Evolutionary conservation across 2,113 vertebrate genomes (phyloP), one percentile per base, ranked within the genome.

Genomic region (Dermatemys mawii): DNA sequence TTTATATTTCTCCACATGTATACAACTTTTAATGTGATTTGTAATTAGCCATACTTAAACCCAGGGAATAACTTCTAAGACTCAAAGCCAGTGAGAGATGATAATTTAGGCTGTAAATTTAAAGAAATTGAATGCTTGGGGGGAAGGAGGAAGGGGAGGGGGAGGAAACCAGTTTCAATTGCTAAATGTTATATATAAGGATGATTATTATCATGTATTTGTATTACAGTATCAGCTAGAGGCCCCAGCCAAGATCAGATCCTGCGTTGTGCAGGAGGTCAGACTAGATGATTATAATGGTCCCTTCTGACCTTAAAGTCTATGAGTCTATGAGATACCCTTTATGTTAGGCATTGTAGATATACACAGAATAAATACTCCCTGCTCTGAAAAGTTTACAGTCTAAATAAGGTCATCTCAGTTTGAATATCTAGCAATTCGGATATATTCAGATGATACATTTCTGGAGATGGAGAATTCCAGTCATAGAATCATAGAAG

Each of bases 101-200:
- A 35, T 26, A 53, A 63, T 38, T 32, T 87, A 21, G 6, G 1
- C 46, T 21, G 11, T 50, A 44, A 48, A 83, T 41, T 41, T 10
- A 92, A 41, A 14, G n/a, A 49, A 55, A 38, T 12, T 9, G 16
- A 51, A 63, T 38, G 13, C 13, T 41, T 44, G 9, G 11, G 46
- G 46, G 9, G 9, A 1, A 3, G 11, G 48, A 11, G 48, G 10
- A 11, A 11, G 48, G 51, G 51, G 51, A 53, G 5, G 1, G 6
- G 32, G 32, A 60, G 8, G 44, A 82, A 41, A 21, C 3, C 6
- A 46, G n/a, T 67, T 24, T 38, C 46, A 63, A 78, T 24, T 79
- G 83, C 51, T 32, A 63, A 82, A 87, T 16, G 29, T 22, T 1
- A 2, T 48, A 76, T 11, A 55, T 46, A 24, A 75, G 35, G 8